Evolutionary conservation across 2,797 vertebrate genomes (phyloP), one percentile per base, ranked within the genome.

Genomic region (Macropodus opercularis): DNA sequence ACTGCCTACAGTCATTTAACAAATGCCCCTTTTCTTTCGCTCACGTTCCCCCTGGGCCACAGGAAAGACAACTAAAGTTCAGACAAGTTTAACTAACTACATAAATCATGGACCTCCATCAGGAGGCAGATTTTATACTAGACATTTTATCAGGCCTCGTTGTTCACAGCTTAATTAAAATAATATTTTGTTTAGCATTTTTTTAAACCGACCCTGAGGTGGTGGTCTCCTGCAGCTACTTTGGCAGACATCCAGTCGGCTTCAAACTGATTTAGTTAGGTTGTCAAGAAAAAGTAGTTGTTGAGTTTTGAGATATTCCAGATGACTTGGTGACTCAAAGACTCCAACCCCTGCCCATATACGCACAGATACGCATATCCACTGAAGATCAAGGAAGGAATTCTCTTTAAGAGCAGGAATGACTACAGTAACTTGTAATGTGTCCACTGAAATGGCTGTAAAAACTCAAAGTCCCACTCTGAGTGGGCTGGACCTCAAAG

Each of bases 401-500:
- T 40, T 60, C 11, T 47, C 19, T 22, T 39, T 21, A 48, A 54
- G 26, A 70, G 47, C 18, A 59, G 31, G 61, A 69, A 60, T 29
- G 40, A 44, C 46, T 0, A 14, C n/a, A n/a, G n/a, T n/a, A n/a
- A 50, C 29, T 46, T 1, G 17, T 69, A 39, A 53, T 64, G 51
- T 49, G 6, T 19, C 19, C 1, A 23, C 26, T 54, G 51, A 61
- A 41, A 47, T 1, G 1, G 14, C 18, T 23, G 35, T 77, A 73
- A 73, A 75, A 63, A 40, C 31, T 60, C 22, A 54, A 32, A 69
- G 58, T 43, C 53, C 53, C 72, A 32, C 55, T 15, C 10, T 36
- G 46, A 36, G 44, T 39, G 8, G 40, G 27, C 60, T 56, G 23
- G 43, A 56, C 79, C 64, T 71, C 35, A 54, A 69, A 80, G 62